Percentiles rank a stretch among this genome's conserved stretches.
Conservation (phyloP, 2,113 vertebrate genomes). For the Chunga burmeisteri region DNA sequence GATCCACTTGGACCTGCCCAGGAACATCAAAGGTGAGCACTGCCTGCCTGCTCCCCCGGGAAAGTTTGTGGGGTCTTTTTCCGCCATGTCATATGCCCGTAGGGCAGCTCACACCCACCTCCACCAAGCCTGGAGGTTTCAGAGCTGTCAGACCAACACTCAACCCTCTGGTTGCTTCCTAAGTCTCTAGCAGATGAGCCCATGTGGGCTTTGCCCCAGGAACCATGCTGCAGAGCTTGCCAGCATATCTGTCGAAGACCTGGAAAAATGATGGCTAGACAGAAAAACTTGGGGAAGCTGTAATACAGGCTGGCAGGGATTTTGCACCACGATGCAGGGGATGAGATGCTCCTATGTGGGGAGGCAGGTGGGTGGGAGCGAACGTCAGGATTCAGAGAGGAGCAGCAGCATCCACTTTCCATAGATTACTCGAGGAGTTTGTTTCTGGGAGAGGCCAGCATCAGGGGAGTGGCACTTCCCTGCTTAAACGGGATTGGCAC, state of each 20-base stretch:
- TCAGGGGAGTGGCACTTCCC: not conserved
- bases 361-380: not conserved
- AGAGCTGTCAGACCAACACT: not conserved
- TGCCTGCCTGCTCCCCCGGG: not conserved
- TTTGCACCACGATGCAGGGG: not conserved
- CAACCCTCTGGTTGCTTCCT: not conserved
- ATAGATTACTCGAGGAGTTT: not conserved
- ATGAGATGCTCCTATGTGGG: not conserved
- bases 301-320: not conserved
- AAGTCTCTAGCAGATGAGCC: not conserved
- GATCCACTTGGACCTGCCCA: conserved; percentile 83
- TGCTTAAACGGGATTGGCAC: not conserved
- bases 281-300: not conserved
- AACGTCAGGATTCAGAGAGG: not conserved
- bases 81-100: fast-evolving
- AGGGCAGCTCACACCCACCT: not conserved
- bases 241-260: not conserved
- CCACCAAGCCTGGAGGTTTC: not conserved
- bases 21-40: conserved; percentile 73
- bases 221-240: not conserved
- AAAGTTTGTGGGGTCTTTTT: not conserved
- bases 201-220: not conserved
- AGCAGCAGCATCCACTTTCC: not conserved
- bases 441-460: not conserved
- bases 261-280: not conserved